These are phyloP conservation scores for Diorhabda sublineata DNA, from an alignment of 1,140 invertebrate species.

Conservation along the genomic window DNA sequence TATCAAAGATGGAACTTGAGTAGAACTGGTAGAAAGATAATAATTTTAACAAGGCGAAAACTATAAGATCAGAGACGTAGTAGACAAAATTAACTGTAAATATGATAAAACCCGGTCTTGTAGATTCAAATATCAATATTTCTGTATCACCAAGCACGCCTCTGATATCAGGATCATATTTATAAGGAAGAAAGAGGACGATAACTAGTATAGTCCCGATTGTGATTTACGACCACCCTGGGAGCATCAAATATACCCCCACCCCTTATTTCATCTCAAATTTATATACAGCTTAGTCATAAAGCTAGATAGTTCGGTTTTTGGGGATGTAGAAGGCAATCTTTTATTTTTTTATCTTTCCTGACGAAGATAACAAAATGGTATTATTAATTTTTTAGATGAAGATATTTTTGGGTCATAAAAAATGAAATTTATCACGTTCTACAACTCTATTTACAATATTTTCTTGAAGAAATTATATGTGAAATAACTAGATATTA, in stretches of 20 bases:
- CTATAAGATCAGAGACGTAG: background rate
- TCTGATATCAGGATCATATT: conserved; percentile 21
- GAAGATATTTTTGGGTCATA: background rate
- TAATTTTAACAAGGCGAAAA: background rate
- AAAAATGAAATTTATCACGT: background rate
- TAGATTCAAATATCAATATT: background rate
- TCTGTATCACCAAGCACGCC: background rate
- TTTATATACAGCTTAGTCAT: conserved; percentile 20
- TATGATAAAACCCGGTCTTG: background rate
- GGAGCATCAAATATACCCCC: conserved; percentile 13
- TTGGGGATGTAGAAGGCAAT: conserved; percentile 6
- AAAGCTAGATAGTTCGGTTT: conserved; percentile 13
- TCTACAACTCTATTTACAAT: no score
- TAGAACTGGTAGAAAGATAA: conserved; percentile 13
- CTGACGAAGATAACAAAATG: background rate
- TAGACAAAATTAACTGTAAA: background rate
- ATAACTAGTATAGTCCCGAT: conserved; percentile 35
- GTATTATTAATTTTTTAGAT: background rate
- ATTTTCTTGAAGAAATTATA: no score
- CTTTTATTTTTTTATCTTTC: conserved; percentile 14
- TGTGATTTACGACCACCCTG: conserved; percentile 31
- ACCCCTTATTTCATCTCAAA: conserved; percentile 25
- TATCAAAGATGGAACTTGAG: conserved; percentile 28
- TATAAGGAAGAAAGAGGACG: conserved; percentile 31
- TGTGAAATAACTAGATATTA: no score